Conservation (phyloP, 1,140 invertebrate genomes). For the Trissolcus basalis region DNA sequence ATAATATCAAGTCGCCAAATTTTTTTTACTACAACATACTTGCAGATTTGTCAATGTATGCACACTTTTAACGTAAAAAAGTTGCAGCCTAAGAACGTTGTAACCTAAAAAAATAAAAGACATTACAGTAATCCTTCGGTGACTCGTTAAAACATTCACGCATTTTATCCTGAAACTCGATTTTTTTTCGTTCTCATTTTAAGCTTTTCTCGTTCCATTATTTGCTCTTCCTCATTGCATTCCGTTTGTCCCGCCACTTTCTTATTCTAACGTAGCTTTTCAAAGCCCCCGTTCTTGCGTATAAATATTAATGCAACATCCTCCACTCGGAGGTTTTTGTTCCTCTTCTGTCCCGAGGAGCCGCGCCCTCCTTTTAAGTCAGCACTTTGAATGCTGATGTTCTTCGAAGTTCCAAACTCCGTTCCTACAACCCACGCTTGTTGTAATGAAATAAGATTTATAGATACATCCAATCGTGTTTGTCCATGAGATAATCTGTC, state of each 20-base stretch:
- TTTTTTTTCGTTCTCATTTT: conserved; percentile 17
- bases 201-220: conserved; percentile 20
- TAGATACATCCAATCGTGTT: conserved; percentile 63
- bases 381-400: conserved; percentile 77
- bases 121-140: conserved; percentile 73
- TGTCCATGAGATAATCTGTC: conserved; percentile 57
- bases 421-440: conserved; percentile 60
- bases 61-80: too few species aligned
- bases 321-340: conserved; percentile 75
- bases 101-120: conserved; percentile 66
- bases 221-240: conserved; percentile 29
- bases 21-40: too few species aligned
- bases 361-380: conserved; percentile 67
- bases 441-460: conserved; percentile 71
- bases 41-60: conserved; percentile 61
- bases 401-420: conserved; percentile 64
- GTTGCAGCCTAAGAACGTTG: too few species aligned
- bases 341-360: conserved; percentile 70
- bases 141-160: conserved; percentile 77
- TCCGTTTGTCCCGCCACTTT: conserved; percentile 43
- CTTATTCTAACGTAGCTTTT: conserved; percentile 49
- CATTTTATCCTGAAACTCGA: conserved; percentile 71
- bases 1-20: too few species aligned
- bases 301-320: conserved; percentile 78
- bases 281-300: conserved; percentile 66